phyloP scores from a whole-genome alignment of 2,113 vertebrate species.

The Oreotrochilus melanogaster region DNA sequence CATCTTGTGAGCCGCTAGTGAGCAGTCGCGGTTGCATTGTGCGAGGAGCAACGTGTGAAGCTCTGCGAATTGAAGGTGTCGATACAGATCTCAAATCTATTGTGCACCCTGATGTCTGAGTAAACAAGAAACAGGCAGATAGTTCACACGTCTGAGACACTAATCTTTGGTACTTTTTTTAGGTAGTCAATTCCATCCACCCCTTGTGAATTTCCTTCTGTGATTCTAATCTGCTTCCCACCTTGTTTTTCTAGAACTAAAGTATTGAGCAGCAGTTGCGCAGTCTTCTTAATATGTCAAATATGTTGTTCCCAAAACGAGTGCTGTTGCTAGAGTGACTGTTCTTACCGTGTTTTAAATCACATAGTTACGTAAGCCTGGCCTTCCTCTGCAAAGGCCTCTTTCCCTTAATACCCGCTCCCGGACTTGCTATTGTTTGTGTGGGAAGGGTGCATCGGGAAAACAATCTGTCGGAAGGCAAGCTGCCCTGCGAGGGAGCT shows the following conservation, averaged over 20 bases:
- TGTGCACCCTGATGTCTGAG: neutral
- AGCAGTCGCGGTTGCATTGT: neutral
- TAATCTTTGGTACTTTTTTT: neutral
- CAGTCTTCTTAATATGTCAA: neutral
- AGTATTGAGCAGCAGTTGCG: neutral
- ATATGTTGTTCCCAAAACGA: neutral
- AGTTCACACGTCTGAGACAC: rapidly evolving
- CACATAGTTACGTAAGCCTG: neutral
- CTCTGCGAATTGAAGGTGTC: neutral
- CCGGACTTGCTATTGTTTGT: neutral
- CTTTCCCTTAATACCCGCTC: neutral
- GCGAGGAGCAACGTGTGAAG: neutral
- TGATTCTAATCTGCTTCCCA: neutral
- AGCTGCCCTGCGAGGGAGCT: neutral
- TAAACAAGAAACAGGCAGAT: neutral
- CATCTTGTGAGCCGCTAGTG: neutral
- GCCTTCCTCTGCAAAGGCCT: neutral
- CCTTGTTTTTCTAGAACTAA: neutral
- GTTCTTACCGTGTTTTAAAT: neutral
- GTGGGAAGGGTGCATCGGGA: neutral
- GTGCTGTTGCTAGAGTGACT: neutral
- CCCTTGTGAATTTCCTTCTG: rapidly evolving
- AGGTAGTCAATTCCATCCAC: rapidly evolving
- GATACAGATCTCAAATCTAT: neutral
- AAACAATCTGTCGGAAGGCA: neutral